Base-by-base conservation (phyloP, 2,888 invertebrate genomes). In the Elegia similella region DNA sequence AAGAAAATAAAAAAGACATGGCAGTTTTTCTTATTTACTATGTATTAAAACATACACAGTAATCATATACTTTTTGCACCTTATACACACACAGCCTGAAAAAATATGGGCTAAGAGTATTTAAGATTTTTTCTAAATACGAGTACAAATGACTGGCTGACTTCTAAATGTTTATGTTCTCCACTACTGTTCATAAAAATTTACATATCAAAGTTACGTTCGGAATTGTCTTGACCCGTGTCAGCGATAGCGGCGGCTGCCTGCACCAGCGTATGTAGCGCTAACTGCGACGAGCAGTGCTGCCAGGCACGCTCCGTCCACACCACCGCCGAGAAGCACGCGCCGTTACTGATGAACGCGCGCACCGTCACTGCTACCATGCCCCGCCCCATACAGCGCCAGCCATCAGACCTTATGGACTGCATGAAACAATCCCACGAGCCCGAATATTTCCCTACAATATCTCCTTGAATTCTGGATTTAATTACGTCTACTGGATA, bases 401-500 rank as follows among this genome's bases (percentile, higher is more conserved):
- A 88, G 0, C 98, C 98, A 66, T 97, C 96, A 0, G 85, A 68
- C 32, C 82, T 83, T 59, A 96, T 92, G 44, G 96, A 95, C 75
- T 95, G 93, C 55, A 84, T 80, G 15, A 95, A 87, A 75, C 98
- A 98, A 79, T 98, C 96, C 73, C 93, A 78, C 10, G 95, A 93
- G 6, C 95, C 94, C 38, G 83, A 76, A 80, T 97, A 98, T 67
- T 92, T 92, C 1, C 85, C 87, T 50, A 92, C 78, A 0, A 92
- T 92, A 68, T 96, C 96, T 0, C 95, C 95, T 84, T 98, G 98
- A 56, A 97, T 84, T 56, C 98, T 93, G 0, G 98, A 96, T 81
- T 98, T 99, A 17, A 98, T 92, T 1, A 98, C 96, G 84, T 99
- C 98, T 6, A 97, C 84, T 0, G 98, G 98, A 80, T 98, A 98